A percentile compares a stretch with the other conserved stretches of the same genome.
Evolutionary conservation across 2,113 vertebrate genomes (phyloP).

Genomic region (Empidonax alnorum): DNA sequence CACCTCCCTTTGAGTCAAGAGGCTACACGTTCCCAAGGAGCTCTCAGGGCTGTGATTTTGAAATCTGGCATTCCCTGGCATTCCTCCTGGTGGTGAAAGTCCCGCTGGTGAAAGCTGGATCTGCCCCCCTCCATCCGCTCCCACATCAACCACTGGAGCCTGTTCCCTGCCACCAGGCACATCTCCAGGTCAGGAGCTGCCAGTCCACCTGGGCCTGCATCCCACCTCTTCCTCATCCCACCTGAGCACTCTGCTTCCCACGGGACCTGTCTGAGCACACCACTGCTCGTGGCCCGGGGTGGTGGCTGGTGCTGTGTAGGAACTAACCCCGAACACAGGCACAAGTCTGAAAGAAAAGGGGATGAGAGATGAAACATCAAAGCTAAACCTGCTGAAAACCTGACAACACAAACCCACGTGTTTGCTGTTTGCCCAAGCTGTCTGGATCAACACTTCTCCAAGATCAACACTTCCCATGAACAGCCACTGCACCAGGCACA

Average conservation of each 20-base stretch:
- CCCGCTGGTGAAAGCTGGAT: not conserved
- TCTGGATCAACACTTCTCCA: too few species aligned
- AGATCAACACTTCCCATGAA: too few species aligned
- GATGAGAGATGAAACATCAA: not conserved
- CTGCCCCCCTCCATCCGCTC: not conserved
- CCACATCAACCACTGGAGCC: not conserved
- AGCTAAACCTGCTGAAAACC: not conserved
- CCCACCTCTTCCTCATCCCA: not conserved
- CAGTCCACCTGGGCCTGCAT: fast-evolving
- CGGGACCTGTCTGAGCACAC: not conserved
- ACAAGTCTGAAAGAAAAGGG: not conserved
- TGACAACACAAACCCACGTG: not conserved
- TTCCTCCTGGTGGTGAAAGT: not conserved
- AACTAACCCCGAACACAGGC: not conserved
- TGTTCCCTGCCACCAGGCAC: not conserved
- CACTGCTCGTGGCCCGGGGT: fast-evolving
- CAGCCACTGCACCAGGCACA: too few species aligned
- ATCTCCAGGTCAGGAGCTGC: not conserved
- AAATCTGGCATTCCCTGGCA: not conserved
- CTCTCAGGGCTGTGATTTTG: not conserved
- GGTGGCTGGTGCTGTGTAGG: not conserved
- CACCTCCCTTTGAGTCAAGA: fast-evolving
- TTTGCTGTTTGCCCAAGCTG: too few species aligned
- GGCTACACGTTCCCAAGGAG: not conserved
- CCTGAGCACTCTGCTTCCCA: not conserved